Conservation (phyloP, 2,797 vertebrate genomes). For the Cirrhinus molitorella region DNA sequence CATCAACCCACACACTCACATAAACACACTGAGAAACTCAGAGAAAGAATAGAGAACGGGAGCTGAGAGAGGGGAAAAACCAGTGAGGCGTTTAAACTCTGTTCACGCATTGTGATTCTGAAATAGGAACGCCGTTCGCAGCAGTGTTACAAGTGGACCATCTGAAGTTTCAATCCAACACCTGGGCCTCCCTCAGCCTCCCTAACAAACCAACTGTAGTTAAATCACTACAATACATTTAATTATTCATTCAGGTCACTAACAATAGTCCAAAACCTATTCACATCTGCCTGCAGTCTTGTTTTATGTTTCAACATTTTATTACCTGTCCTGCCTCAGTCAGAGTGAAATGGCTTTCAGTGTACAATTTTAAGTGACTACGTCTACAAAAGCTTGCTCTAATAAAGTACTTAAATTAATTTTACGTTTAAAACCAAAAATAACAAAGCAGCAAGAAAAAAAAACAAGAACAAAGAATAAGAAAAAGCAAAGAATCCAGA, state of each 20-base stretch:
- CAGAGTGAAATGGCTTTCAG: background rate
- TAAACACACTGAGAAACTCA: background rate
- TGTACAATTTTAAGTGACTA: background rate
- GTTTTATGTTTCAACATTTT: background rate
- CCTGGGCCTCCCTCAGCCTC: slow-evolving; percentile 48
- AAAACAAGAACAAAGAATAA: slow-evolving; percentile 60
- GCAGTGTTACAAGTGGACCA: slow-evolving; percentile 42
- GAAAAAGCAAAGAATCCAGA: background rate
- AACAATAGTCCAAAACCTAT: background rate
- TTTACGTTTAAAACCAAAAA: background rate
- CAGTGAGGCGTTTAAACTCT: slow-evolving; percentile 65
- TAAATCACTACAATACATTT: slow-evolving; percentile 10
- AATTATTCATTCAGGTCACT: slow-evolving; percentile 24
- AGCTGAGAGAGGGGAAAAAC: slow-evolving; percentile 47
- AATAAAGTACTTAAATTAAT: background rate
- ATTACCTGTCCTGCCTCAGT: background rate
- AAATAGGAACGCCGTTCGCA: slow-evolving; percentile 45
- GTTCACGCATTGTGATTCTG: slow-evolving; percentile 56
- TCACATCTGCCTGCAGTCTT: background rate
- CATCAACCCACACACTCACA: slow-evolving; percentile 27
- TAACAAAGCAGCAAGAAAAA: background rate
- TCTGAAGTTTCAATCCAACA: slow-evolving; percentile 51
- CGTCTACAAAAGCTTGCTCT: background rate
- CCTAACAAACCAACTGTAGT: slow-evolving; percentile 9
- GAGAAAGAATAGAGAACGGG: slow-evolving; percentile 35